Base-by-base conservation (phyloP, 2,888 invertebrate genomes). In the Empis stercorea region DNA sequence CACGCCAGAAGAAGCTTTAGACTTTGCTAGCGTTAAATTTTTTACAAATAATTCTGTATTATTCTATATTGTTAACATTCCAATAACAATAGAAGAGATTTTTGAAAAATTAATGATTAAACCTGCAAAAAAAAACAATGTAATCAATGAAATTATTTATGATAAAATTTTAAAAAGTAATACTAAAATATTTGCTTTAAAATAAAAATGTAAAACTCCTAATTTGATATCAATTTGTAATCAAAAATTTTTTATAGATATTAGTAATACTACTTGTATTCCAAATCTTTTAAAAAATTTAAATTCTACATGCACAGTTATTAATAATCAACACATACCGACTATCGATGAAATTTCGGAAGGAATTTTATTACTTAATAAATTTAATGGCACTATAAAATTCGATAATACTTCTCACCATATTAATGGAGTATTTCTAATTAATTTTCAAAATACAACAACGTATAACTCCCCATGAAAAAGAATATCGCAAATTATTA, bases 11-110 rank as follows among this genome's bases (percentile, higher is more conserved):
- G 53, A 56, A 42, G 51, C 52, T 14, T 42, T 55, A 30, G 52
- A 55, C 47, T 55, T 55, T 46, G 45, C 49, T 10, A 49, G 55
- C 34, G 44, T 53, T 10, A 54, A 51, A 51, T 50, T 55, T 20
- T 48, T 51, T n/a, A 50, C 49, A 14, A 50, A 52, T 44, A 43
- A 48, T 27, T 30, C 40, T 14, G 32, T 45, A 30, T 40, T 55
- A 37, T 45, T 54, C 17, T 54, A 54, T 44, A 48, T 55, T 44
- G n/a, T n/a, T n/a, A n/a, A n/a, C 38, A 52, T 54, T 41, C 51
- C 52, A 30, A 50, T 48, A 17, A 50, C 48, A 47, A 45, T 36
- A 39, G n/a, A n/a, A n/a, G n/a, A n/a, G n/a, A n/a, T n/a, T n/a
- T 54, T 48, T 51, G 48, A 50, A 23, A 38, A 37, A n/a, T 44